Base-by-base conservation (phyloP, 2,113 vertebrate genomes). In the Petaurus breviceps region DNA sequence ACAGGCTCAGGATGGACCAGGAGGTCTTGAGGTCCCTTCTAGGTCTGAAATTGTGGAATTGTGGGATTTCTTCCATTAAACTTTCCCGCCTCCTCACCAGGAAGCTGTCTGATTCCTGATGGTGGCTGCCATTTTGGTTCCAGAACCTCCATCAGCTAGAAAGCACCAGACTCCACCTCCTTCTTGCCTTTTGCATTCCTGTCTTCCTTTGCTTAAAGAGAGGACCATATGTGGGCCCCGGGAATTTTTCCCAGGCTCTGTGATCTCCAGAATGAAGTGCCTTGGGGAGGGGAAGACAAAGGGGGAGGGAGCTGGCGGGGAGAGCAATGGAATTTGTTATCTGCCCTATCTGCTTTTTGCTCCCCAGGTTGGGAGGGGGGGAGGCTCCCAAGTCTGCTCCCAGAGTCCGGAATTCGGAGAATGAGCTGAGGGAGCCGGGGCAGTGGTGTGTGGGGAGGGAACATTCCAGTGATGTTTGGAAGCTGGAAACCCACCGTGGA, bases 401-500 rank as follows among this genome's bases (percentile, higher is more conserved):
- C 37, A 43, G 68, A 22, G 68, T 84, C 68, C 0, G 3, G 31
- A 97, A 46, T 8, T 0, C 52, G 23, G 46, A 43, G 43, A 12
- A 51, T n/a, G 46, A 92, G 96, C 94, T 92, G 92, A 95, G 95
- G 90, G 46, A 92, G 96, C 94, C 93, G 92, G 95, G 95, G 90
- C 50, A n/a, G 84, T 43, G 95, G 47, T 92, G 91, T 53, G 77
- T 91, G 90, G 47, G 49, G 97, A 98, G 95, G 97, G 97, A 92
- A 95, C 95, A 96, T 95, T 97, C 96, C 95, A 97, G 95, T 96
- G 97, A 94, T 98, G 68, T 84, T 84, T 84, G 68, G 22, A 84
- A 84, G 68, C 95, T 97, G 96, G 96, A 97, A 97, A 97, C 96
- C 68, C 91, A 24, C 95, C 96, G 94, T 91, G 95, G 51, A 96